These are phyloP conservation scores for Pimephales promelas DNA, from an alignment of 2,113 vertebrate genomes.

Conservation along the genomic window DNA sequence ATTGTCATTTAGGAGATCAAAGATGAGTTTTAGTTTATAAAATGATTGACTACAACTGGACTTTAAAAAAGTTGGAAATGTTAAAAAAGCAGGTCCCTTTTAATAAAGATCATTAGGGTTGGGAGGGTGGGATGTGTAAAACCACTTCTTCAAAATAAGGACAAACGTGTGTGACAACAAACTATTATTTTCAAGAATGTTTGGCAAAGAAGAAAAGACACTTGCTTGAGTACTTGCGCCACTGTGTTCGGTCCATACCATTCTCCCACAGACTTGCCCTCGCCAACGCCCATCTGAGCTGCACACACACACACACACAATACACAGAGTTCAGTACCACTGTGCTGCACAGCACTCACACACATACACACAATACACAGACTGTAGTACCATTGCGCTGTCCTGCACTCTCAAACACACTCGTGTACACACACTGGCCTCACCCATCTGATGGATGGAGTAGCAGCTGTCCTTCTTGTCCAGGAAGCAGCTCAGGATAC, in stretches of 20 bases:
- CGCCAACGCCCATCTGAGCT: conserved; percentile 92
- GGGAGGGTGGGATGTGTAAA: background rate
- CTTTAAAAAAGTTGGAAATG: too few relatives aligned
- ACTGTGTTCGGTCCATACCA: conserved; percentile 92
- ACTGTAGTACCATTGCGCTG: background rate
- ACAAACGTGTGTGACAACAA: background rate
- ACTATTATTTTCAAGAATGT: background rate
- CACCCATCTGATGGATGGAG: conserved; percentile 91
- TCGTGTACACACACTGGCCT: conserved; percentile 39
- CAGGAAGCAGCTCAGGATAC: conserved; percentile 81
- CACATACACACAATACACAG: background rate
- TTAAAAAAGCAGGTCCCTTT: too few relatives aligned
- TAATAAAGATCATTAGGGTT: too few relatives aligned
- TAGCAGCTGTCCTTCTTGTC: conserved; percentile 90
- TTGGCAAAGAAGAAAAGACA: conserved; percentile 17
- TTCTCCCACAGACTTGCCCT: conserved; percentile 89
- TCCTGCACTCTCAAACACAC: background rate
- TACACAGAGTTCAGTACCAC: background rate
- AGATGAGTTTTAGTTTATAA: too few relatives aligned
- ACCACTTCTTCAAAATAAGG: background rate
- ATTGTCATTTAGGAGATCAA: too few relatives aligned
- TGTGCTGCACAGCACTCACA: background rate
- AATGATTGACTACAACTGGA: too few relatives aligned
- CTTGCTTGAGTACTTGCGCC: conserved; percentile 87
- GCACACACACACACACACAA: conserved; percentile 56